Base-by-base conservation (phyloP, 1,140 invertebrate genomes). In the Amyelois transitella region DNA sequence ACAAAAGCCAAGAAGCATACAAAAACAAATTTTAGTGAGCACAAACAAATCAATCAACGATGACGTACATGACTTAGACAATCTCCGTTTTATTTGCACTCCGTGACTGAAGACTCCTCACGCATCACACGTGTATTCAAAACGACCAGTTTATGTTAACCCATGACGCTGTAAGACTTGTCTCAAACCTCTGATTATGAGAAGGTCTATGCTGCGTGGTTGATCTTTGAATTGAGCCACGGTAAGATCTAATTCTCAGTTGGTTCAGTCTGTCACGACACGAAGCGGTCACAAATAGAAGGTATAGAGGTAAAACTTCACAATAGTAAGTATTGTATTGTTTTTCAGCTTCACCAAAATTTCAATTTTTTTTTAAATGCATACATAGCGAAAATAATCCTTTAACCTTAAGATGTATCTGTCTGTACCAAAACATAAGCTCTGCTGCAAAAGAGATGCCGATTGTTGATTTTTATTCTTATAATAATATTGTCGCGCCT, bases 221-320 rank as follows among this genome's bases (percentile, higher is more conserved):
- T 38, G 51, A 1, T 43, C 7, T 18, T 0, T 51, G 32, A 17
- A 52, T 28, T 5, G n/a, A 50, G 44, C 18, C 20, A 63, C 64
- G 62, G 64, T 60, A 64, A 60, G 60, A 66, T 74, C 76, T 77
- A 75, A 79, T 79, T 75, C 72, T 67, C 65, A 24, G 57, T 59
- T 47, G 62, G 62, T 55, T 32, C 63, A 45, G 43, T 51, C 51
- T 63, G 72, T 79, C 76, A 79, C 76, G 76, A 75, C 53, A 38
- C 17, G 32, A 38, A n/a, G n/a, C n/a, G n/a, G n/a, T 14, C n/a
- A 38, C 12, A 8, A 14, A 38, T 14, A 6, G 2, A 38, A 6
- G 17, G 12, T 14, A 38, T 1, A 14, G 12, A 38, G 17, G n/a
- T 32, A 32, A 32, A 6, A 10, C 25, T 32, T 32, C 25, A 2